Evolutionary conservation across 2,797 vertebrate species (phyloP), one percentile per base, ranked within the genome.

Genomic region (Sebastes goodei): DNA sequence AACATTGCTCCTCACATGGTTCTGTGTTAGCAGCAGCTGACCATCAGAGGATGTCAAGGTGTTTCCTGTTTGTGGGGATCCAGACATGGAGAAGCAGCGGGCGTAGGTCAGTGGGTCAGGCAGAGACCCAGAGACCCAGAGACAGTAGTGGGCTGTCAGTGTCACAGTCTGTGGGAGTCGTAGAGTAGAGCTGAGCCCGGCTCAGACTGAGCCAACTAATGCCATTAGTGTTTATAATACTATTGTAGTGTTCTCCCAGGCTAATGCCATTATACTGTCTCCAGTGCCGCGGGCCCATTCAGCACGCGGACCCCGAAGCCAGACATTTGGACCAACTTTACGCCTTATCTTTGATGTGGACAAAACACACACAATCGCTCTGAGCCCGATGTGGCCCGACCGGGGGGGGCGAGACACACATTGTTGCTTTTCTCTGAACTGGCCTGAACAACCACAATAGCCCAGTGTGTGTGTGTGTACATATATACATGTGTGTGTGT

Each of bases 281-380:
- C 88, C 78, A 78, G 84, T 78, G 88, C 90, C 63, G 76, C 10
- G 2, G 81, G 59, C 25, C 85, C 88, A 86, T 93, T 92, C 87
- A 91, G 73, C 32, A 25, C 83, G 60, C 73, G 71, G 55, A 89
- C 82, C 90, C 90, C 80, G 35, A 85, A 76, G 90, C 86, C 89
- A 92, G 88, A 93, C 87, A 88, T 92, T 94, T 92, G 88, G 93
- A 94, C 87, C 91, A 93, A 94, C 92, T 94, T 93, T 89, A 93
- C 63, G 81, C 89, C 86, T 92, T 91, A 92, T 93, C 93, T 93
- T 92, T 93, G 90, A 93, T 92, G 94, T 94, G 86, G 93, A 94
- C 92, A 92, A 93, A 94, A 94, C 90, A 90, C 86, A 89, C 90
- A 94, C 89, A 93, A 92, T 87, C 42, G 52, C 82, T 77, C 57